Base-by-base conservation (phyloP, 2,888 invertebrate species). In the Choristoneura rosaceana region DNA sequence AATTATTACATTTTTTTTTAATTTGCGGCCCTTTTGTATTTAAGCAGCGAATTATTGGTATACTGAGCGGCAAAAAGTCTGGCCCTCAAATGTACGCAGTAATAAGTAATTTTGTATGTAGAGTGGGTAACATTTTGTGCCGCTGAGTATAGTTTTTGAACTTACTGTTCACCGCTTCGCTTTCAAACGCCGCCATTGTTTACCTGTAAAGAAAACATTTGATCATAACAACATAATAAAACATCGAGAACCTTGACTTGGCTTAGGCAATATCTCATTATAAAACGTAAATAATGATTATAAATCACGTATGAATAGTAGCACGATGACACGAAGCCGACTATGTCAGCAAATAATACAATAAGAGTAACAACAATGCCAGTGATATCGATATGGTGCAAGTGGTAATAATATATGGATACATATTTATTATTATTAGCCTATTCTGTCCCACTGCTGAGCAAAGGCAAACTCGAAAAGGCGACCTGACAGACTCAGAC, bases 141-240 rank as follows among this genome's bases (percentile, higher is more conserved):
- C 25, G 2, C 25, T 25, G 25, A 25, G 25, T 25, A 25, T 25
- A 25, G 2, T 25, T 25, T 3, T 43, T 2, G 4, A 43, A 43
- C 47, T 47, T 5, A 47, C 47, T 47, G 47, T 4, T 47, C 5
- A n/a, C n/a, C n/a, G 14, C 47, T 4, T 47, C n/a, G n/a, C n/a
- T 47, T 47, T 47, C 47, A n/a, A 47, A 47, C 47, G 47, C 47
- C 4, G n/a, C n/a, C 47, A 47, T 47, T 47, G 14, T n/a, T 47
- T 66, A 59, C 55, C 17, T 67, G 41, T 17, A 55, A 47, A 52
- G 15, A 60, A 68, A 55, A 55, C 55, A 55, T 25, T 55, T 1
- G 25, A 55, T 55, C 25, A 55, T 25, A 55, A 17, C 14, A 50
- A 33, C 47, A 34, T 4, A 50, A n/a, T 50, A 8, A 47, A n/a